Evolutionary conservation across 2,888 invertebrate genomes (phyloP).

Genomic region (Caenorhabditis sp.): DNA sequence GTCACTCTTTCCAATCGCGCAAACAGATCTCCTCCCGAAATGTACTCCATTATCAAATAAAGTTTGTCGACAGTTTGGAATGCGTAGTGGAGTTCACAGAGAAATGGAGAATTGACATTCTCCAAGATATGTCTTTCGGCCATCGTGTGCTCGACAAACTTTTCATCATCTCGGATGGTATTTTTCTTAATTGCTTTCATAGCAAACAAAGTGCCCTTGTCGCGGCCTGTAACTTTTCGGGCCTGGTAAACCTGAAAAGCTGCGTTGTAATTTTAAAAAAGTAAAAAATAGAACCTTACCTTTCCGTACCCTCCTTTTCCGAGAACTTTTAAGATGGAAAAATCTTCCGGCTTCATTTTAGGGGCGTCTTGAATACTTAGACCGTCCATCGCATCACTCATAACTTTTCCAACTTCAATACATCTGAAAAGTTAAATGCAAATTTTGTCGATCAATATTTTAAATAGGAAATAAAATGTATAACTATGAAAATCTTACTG

Average conservation of each 20-base stretch:
- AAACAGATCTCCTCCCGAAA: conserved; percentile 98
- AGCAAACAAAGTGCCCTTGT: conserved; percentile 94
- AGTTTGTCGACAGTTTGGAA: conserved; percentile 99
- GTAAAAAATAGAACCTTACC: conserved; percentile 82
- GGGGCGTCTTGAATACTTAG: too few species aligned
- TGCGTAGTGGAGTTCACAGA: conserved; percentile 98
- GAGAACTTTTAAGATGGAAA: conserved; percentile 93
- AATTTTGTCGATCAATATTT: too few species aligned
- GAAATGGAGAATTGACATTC: conserved; percentile 97
- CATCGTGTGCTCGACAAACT: conserved; percentile 99
- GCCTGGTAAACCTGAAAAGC: conserved; percentile 83
- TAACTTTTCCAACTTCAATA: too few species aligned
- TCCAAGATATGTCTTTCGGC: conserved; percentile 99
- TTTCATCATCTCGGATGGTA: conserved; percentile 97
- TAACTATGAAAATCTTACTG: too few species aligned
- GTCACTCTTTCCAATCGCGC: conserved; percentile 99
- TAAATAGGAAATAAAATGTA: too few species aligned
- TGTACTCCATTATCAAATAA: conserved; percentile 98
- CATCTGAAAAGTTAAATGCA: too few species aligned
- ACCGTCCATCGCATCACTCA: too few species aligned
- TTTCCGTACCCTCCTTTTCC: conserved; percentile 99
- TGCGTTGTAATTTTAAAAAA: neutral
- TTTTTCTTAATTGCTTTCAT: conserved; percentile 96
- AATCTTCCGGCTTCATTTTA: conserved; percentile 97
- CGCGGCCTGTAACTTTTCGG: conserved; percentile 92